Conservation (phyloP, 2,888 invertebrate genomes). For the Sialis lutaria region DNA sequence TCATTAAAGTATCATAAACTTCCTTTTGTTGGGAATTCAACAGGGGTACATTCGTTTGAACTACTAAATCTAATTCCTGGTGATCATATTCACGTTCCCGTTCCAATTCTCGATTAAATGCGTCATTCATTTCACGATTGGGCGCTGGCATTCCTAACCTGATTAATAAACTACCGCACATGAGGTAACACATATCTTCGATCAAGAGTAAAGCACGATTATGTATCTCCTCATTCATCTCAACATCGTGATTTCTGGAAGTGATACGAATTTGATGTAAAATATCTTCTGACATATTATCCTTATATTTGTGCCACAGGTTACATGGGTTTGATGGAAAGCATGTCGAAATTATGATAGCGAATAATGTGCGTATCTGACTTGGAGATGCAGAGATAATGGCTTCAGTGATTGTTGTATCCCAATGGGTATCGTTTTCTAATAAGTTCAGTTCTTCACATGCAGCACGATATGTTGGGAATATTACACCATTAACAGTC, state of each 20-base stretch:
- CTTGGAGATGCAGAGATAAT: conserved; percentile 10
- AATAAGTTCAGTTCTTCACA: conserved; percentile 11
- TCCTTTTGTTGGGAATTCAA: conserved; percentile 7
- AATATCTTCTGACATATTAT: conserved; percentile 12
- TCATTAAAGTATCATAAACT: conserved; percentile 11
- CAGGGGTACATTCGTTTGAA: conserved; percentile 6
- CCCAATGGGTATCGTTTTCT: conserved; percentile 13
- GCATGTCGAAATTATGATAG: conserved; percentile 13
- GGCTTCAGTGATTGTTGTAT: conserved; percentile 12
- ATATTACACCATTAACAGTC: conserved; percentile 20
- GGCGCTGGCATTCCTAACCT: not conserved
- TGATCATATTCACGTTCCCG: conserved; percentile 15
- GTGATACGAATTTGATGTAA: no score
- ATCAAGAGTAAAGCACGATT: conserved; percentile 16
- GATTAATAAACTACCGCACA: no score
- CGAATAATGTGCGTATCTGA: conserved; percentile 14
- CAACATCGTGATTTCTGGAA: no score
- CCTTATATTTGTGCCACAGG: conserved; percentile 11
- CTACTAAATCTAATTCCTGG: conserved; percentile 5
- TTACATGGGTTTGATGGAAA: conserved; percentile 11
- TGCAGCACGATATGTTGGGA: conserved; percentile 18
- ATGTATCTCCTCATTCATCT: no score
- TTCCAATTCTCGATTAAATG: conserved; percentile 16
- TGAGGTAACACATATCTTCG: conserved; percentile 19
- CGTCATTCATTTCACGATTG: conserved; percentile 11